Evolutionary conservation across 2,797 vertebrate species (phyloP).

Genomic region (Clarias platycephalus): DNA sequence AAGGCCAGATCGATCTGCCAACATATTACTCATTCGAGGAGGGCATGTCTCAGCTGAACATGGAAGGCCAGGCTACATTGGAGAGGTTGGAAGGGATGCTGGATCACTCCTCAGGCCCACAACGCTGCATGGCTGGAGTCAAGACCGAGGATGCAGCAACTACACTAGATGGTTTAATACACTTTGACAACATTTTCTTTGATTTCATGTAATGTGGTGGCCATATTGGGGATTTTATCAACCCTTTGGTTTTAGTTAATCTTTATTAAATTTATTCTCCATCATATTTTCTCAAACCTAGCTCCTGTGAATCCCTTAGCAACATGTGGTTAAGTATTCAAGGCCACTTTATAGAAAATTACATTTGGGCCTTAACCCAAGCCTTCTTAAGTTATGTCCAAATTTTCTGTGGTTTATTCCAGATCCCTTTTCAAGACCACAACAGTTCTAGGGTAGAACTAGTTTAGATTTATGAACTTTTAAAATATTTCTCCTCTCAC

Average conservation of each 20-base stretch:
- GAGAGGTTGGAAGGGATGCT: conserved; percentile 90
- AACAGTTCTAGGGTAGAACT: background rate
- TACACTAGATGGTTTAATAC: conserved; percentile 38
- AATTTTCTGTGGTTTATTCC: background rate
- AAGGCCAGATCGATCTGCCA: conserved; percentile 83
- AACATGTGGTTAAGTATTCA: conserved; percentile 4
- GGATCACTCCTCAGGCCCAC: conserved; percentile 80
- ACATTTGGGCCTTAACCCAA: background rate
- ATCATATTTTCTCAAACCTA: background rate
- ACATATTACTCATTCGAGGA: conserved; percentile 94
- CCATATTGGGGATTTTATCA: background rate
- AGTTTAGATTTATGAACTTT: background rate
- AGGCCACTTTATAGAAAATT: background rate
- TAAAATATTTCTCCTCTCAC: background rate
- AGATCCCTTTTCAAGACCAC: background rate
- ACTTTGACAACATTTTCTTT: conserved; percentile 1
- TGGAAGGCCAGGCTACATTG: conserved; percentile 90
- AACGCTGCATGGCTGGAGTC: conserved; percentile 93
- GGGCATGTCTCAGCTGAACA: conserved; percentile 86
- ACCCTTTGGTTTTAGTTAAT: background rate
- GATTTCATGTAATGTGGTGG: no score
- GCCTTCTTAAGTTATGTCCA: background rate
- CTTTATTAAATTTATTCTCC: background rate
- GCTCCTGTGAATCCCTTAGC: background rate
- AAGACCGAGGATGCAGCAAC: conserved; percentile 78